These are phyloP conservation scores for Buceros bicornis DNA, from an alignment of 2,797 vertebrate species.

Conservation along the genomic window DNA sequence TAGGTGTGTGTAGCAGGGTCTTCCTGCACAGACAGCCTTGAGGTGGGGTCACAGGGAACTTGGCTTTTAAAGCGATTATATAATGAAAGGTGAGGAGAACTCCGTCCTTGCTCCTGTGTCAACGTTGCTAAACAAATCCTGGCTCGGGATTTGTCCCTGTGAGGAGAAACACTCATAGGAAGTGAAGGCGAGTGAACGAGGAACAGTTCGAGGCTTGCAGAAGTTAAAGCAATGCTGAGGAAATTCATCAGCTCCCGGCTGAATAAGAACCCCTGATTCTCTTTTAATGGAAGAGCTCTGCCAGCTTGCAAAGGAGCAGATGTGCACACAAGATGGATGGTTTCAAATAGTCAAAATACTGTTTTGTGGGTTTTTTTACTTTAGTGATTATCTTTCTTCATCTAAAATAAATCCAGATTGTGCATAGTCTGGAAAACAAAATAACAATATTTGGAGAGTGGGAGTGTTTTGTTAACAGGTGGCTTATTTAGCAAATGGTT, in stretches of 20 bases:
- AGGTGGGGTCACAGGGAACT: fast-evolving
- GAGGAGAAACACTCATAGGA: not conserved
- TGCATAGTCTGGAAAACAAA: conserved; percentile 53
- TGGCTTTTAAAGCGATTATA: not conserved
- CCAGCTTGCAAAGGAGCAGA: conserved; percentile 54
- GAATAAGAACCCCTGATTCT: conserved; percentile 4
- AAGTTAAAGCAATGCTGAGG: not conserved
- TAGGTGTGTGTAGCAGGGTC: not conserved
- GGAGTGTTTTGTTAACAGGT: conserved; percentile 67
- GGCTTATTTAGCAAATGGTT: conserved; percentile 52
- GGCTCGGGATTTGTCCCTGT: fast-evolving
- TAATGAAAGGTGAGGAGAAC: fast-evolving
- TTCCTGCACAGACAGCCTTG: fast-evolving
- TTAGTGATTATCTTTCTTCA: conserved; percentile 46
- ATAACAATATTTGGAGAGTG: conserved; percentile 56
- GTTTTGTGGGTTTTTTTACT: not conserved
- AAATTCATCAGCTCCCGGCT: conserved; percentile 31
- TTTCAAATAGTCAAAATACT: conserved; percentile 55
- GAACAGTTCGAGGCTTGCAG: not conserved
- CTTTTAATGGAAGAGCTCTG: not conserved
- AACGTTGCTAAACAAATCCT: fast-evolving
- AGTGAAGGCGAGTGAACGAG: not conserved
- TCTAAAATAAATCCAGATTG: conserved; percentile 70
- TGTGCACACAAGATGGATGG: conserved; percentile 59
- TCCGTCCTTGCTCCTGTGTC: fast-evolving